These are phyloP conservation scores for Balanococcus diminutus DNA, from an alignment of 2,888 invertebrate species.

Conservation along the genomic window DNA sequence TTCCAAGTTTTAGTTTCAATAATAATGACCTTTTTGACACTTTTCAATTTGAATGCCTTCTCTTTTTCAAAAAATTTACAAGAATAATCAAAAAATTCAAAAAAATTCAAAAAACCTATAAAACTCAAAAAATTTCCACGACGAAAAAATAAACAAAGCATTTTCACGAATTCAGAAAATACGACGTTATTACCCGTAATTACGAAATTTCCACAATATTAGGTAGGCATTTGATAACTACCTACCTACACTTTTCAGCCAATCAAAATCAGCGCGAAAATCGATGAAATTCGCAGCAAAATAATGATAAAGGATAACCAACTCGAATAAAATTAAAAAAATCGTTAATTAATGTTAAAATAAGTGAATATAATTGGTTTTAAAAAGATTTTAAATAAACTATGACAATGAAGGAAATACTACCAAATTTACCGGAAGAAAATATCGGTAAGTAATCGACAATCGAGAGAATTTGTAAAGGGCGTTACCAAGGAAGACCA, in stretches of 20 bases:
- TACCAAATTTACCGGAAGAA: slow-evolving; percentile 79
- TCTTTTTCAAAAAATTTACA: no score
- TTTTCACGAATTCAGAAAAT: background rate
- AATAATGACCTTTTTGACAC: no score
- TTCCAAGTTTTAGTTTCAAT: no score
- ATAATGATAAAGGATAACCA: slow-evolving; percentile 4
- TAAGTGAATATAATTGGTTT: slow-evolving; percentile 30
- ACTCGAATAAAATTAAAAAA: background rate
- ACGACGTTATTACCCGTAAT: background rate
- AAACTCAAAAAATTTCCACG: background rate
- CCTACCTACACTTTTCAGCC: background rate
- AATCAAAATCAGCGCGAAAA: background rate
- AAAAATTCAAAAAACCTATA: background rate
- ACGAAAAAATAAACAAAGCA: background rate
- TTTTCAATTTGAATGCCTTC: no score
- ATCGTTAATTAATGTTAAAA: background rate
- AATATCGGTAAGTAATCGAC: slow-evolving; percentile 75
- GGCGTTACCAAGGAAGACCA: background rate
- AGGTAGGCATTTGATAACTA: background rate
- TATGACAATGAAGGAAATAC: slow-evolving; percentile 70
- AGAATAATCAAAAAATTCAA: background rate
- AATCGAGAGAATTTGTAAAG: background rate
- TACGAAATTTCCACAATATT: background rate
- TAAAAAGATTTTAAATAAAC: slow-evolving; percentile 44
- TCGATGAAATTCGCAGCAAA: background rate